Evolutionary conservation across 2,888 invertebrate species (phyloP), one percentile per base, ranked within the genome.

Genomic region (Ditylenchus weischeri): DNA sequence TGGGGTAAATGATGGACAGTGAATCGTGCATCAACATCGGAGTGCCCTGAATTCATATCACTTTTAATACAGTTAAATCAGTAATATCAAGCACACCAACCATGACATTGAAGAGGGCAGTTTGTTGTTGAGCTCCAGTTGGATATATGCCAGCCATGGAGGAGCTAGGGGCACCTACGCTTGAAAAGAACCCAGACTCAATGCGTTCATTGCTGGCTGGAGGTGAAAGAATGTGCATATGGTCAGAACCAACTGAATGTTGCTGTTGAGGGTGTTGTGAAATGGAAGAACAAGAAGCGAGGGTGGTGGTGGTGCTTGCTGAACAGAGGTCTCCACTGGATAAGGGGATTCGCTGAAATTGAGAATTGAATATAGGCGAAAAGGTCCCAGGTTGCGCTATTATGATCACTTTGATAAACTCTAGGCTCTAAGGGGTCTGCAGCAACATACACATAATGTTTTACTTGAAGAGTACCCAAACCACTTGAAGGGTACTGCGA

Each of bases 1-100:
- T 81, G 19, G 81, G 81, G 64, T 79, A 81, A 64, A 81, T 80
- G 54, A 77, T 72, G 65, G 73, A 77, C 23, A 75, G 70, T 13
- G 71, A 68, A 59, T 71, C 73, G 64, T 75, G 74, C 35, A 69
- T 68, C 13, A 62, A 11, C 38, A 48, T 23, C 7, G 36, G 54
- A 48, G 35, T 57, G 35, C 29, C 47, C 36, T 29, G 18, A 54
- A 48, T 21, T 65, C 23, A 19, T 23, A 15, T 23, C 13, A 23
- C 3, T 18, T n/a, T 54, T 5, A 10, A 54, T 15, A 54, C 21
- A 18, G 10, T 50, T 13, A 5, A 54, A 10, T 6, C 15, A 43
- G 43, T 43, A 13, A 43, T 43, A 2, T 15, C 11, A 43, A 43
- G 43, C 43, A 43, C 6, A 50, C 50, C 2, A 23, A 54, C 54